Conservation (phyloP, 2,797 vertebrate genomes). For the Sternarchorhynchus goeldii region DNA sequence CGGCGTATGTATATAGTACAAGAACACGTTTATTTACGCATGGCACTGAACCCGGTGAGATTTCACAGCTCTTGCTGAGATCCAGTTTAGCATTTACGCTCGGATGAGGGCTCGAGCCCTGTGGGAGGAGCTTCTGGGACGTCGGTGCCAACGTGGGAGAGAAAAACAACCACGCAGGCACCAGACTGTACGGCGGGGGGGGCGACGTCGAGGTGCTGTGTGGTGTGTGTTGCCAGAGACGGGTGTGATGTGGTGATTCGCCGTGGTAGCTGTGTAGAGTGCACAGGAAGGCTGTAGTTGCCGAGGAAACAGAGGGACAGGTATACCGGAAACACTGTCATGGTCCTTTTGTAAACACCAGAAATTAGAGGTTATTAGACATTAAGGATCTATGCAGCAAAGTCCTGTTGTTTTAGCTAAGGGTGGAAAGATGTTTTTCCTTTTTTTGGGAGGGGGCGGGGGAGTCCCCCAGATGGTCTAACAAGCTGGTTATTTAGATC, state of each 20-base stretch:
- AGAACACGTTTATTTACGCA: neutral
- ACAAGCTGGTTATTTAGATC: neutral
- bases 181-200: neutral
- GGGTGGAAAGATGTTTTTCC: neutral
- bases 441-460: neutral
- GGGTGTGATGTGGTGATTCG: neutral
- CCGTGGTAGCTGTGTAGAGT: no score
- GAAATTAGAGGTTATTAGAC: constrained; percentile 32
- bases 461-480: neutral
- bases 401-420: constrained; percentile 10
- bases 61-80: neutral
- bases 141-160: neutral
- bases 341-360: constrained; percentile 18
- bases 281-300: constrained; percentile 23
- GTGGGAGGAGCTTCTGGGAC: neutral
- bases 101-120: neutral
- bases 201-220: neutral
- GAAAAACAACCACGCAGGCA: neutral
- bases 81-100: neutral
- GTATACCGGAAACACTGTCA: constrained; percentile 45
- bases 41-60: neutral
- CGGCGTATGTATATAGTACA: neutral
- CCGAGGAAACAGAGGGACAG: constrained; percentile 39
- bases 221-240: neutral
- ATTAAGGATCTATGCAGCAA: constrained; percentile 8